Conservation (phyloP, 2,113 vertebrate genomes). For the Platysternon megacephalum region DNA sequence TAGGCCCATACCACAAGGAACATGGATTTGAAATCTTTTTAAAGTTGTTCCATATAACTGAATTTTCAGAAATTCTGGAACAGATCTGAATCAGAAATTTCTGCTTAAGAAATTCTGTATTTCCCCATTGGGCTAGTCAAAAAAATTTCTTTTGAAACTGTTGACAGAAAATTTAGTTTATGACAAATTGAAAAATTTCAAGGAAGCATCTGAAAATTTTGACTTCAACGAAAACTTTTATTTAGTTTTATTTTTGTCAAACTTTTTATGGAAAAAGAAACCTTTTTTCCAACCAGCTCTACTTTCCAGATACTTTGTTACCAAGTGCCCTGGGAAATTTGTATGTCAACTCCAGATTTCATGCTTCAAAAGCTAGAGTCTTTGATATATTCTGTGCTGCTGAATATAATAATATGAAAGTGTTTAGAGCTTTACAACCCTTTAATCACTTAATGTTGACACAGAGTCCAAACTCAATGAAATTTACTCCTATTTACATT, state of each 20-base stretch:
- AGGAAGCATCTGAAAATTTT: not conserved
- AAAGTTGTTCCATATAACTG: not conserved
- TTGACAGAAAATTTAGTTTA: not conserved
- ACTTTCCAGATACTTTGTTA: not conserved
- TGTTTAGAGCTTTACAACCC: not conserved
- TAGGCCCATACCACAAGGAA: not conserved
- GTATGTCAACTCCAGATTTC: not conserved
- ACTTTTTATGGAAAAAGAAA: not conserved
- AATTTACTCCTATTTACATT: not conserved
- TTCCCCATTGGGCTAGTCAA: not conserved
- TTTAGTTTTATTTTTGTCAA: not conserved
- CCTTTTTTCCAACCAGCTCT: not conserved
- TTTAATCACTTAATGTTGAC: not conserved
- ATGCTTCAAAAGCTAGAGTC: not conserved
- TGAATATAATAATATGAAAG: not conserved
- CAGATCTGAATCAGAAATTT: not conserved
- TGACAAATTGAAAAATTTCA: not conserved
- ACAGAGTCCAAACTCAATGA: not conserved
- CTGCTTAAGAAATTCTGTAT: not conserved
- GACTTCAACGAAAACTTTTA: not conserved
- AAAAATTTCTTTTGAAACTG: not conserved
- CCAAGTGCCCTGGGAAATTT: not conserved
- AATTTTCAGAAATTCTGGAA: not conserved
- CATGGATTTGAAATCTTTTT: not conserved
- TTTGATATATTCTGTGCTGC: not conserved